Percentiles rank a stretch among this genome's conserved stretches.
phyloP scores from a whole-genome alignment of 2,113 vertebrate genomes.

The Syngnathoides biaculeatus region DNA sequence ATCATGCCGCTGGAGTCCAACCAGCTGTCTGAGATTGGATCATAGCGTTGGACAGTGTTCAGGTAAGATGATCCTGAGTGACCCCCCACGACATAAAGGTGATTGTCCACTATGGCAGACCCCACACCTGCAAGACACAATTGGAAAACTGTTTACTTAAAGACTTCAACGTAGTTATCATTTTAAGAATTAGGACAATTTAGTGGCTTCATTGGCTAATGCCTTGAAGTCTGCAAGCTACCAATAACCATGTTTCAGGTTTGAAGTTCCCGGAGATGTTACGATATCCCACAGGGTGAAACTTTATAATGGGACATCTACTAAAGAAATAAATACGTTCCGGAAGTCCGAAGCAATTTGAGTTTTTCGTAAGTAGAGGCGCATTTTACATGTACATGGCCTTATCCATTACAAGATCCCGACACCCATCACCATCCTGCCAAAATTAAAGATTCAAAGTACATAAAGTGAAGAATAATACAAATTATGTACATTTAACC shows the following conservation, averaged over 20 bases:
- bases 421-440: too few species aligned
- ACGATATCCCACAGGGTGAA: background rate
- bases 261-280: background rate
- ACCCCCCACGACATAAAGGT: conserved; percentile 95
- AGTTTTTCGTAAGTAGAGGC: too few species aligned
- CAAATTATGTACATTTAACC: too few species aligned
- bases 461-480: too few species aligned
- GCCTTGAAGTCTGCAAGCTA: background rate
- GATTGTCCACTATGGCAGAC: conserved; percentile 92
- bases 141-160: background rate
- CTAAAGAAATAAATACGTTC: too few species aligned
- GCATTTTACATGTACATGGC: too few species aligned
- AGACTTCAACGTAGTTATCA: background rate
- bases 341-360: too few species aligned
- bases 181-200: background rate
- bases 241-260: background rate
- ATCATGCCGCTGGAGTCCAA: conserved; percentile 94
- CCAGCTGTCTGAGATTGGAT: conserved; percentile 92
- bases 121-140: conserved; percentile 80
- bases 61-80: conserved; percentile 97
- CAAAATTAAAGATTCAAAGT: too few species aligned
- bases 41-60: conserved; percentile 93
- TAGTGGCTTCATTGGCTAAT: background rate
- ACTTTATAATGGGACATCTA: too few species aligned
- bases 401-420: too few species aligned